These are phyloP conservation scores for Etia nguti DNA, from an alignment of 2,113 vertebrate genomes.

Conservation along the genomic window DNA sequence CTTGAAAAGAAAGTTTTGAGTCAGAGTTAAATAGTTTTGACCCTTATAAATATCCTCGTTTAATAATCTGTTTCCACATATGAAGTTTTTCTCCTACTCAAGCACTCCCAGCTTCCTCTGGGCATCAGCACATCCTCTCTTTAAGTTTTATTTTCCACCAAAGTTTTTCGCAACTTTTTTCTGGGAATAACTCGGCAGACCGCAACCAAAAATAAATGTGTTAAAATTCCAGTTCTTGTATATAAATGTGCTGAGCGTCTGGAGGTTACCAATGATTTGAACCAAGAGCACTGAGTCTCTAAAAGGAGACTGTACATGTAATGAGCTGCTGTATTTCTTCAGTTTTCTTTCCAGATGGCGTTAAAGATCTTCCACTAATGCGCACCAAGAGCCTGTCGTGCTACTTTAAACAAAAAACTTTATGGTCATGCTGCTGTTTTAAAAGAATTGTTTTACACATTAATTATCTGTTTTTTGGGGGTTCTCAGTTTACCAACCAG, in stretches of 20 bases:
- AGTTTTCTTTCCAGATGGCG: neutral
- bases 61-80: neutral
- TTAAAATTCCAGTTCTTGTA: neutral
- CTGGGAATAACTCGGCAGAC: neutral
- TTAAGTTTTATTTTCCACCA: conserved; percentile 10
- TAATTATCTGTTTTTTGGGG: neutral
- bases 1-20: neutral
- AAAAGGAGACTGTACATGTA: neutral
- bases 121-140: neutral
- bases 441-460: neutral
- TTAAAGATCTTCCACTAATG: neutral
- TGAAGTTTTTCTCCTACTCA: neutral
- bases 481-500: neutral
- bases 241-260: neutral
- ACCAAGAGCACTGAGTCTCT: neutral
- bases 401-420: neutral
- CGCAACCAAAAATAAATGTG: neutral
- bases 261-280: neutral
- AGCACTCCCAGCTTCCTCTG: conserved; percentile 3
- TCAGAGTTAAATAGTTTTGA: neutral
- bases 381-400: neutral
- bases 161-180: neutral
- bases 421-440: neutral
- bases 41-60: neutral
- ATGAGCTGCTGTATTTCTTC: neutral